These are phyloP conservation scores for Petrophora chlorosata DNA, from an alignment of 2,888 invertebrate genomes.

Conservation along the genomic window DNA sequence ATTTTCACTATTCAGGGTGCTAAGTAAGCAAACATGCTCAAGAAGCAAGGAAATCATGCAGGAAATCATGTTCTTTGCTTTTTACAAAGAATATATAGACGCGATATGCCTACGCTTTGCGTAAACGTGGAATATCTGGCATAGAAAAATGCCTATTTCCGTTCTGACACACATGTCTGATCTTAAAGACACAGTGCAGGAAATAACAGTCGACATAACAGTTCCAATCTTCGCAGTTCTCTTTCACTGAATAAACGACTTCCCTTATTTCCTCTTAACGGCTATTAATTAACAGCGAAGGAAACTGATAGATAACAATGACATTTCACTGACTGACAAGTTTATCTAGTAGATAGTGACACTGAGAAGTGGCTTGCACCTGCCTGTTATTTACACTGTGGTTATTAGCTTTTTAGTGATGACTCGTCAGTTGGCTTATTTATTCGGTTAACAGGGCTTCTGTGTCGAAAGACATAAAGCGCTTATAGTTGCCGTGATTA, in stretches of 20 bases:
- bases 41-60: too few species aligned
- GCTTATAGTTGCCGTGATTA: background rate
- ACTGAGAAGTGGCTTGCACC: conserved; percentile 8
- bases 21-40: too few species aligned
- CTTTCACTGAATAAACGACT: conserved; percentile 8
- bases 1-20: too few species aligned
- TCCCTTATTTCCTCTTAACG: conserved; percentile 8
- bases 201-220: background rate
- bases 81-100: too few species aligned
- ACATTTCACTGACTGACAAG: conserved; percentile 7
- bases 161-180: too few species aligned
- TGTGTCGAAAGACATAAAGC: background rate
- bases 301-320: conserved; percentile 12
- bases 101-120: too few species aligned
- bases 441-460: background rate
- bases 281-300: conserved; percentile 5
- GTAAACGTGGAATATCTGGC: too few species aligned
- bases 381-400: background rate
- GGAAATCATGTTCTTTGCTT: too few species aligned
- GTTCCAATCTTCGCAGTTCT: background rate
- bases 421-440: background rate
- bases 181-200: background rate
- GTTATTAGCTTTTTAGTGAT: conserved; percentile 9
- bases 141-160: too few species aligned
- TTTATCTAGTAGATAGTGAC: conserved; percentile 11